Conservation (phyloP, 2,113 vertebrate genomes). For the Datnioides undecimradiatus region DNA sequence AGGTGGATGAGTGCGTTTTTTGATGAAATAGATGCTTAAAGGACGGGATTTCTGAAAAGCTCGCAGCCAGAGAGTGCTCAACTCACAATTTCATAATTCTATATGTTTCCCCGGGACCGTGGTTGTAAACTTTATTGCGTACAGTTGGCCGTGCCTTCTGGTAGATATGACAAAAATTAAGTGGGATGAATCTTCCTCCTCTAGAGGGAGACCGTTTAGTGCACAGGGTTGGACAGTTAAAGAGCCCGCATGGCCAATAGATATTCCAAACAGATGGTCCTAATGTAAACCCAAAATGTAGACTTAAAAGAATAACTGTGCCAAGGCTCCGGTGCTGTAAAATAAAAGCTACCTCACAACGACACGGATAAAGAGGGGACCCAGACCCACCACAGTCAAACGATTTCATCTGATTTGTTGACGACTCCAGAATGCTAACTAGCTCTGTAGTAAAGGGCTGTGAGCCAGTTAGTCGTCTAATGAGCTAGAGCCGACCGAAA, state of each 20-base stretch:
- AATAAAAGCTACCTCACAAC: constrained; percentile 26
- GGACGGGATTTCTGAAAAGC: constrained; percentile 28
- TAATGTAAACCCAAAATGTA: constrained; percentile 45
- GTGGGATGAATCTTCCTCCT: constrained; percentile 52
- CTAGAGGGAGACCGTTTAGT: constrained; percentile 43
- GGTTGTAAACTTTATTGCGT: constrained; percentile 34
- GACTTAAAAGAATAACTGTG: constrained; percentile 27
- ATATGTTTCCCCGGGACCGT: constrained; percentile 40
- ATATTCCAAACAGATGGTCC: constrained; percentile 60
- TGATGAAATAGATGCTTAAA: constrained; percentile 15
- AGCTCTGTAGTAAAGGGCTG: constrained; percentile 61
- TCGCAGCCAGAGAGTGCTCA: neutral
- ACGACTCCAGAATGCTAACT: constrained; percentile 67
- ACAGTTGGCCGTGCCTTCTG: constrained; percentile 55
- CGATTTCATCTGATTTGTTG: constrained; percentile 54
- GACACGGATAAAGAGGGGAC: constrained; percentile 15
- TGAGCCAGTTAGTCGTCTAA: constrained; percentile 76
- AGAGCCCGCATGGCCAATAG: constrained; percentile 54
- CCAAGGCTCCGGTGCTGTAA: constrained; percentile 12
- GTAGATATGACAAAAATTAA: constrained; percentile 45
- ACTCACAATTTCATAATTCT: constrained; percentile 27
- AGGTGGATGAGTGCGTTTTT: constrained; percentile 27
- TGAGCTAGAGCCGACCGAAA: constrained; percentile 72
- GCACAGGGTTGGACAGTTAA: constrained; percentile 57
- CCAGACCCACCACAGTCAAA: constrained; percentile 38